Base-by-base conservation (phyloP, 2,888 invertebrate genomes). In the Drosophila yooni region DNA sequence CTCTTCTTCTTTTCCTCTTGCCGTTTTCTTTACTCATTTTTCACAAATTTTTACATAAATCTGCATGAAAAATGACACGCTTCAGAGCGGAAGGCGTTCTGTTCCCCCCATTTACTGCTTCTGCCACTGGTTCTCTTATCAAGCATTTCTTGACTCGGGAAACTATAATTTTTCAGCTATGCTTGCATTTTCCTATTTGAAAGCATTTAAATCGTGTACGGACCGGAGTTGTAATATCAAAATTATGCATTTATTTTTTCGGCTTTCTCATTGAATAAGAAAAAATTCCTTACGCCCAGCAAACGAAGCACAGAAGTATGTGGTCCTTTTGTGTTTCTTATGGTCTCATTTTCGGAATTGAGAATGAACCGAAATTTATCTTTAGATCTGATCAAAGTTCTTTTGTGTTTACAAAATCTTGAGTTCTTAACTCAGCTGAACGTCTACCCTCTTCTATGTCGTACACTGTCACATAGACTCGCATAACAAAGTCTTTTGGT, bases 21-120 rank as follows among this genome's bases (percentile, higher is more conserved):
- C 69, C 69, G 57, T 75, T 82, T 82, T 72, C 72, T 75, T 81
- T 60, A 54, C 69, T 70, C 67, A 73, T 82, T 76, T 82, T 83
- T 79, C 60, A 48, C 54, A 75, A 64, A 84, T 72, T 76, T 85
- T 79, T 75, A 70, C 89, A 89, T 85, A 89, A 82, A 85, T 85
- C 84, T 84, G 82, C 85, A 85, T 85, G 88, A 85, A 84, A 89
- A 76, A 89, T 84, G 57, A 71, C 74, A 36, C 38, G 64, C 73
- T 69, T 34, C 58, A 36, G 31, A 70, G 50, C 29, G 25, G 51
- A 52, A 27, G 13, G 50, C 60, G 27, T 46, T 53, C 31, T 38
- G 40, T 8, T 21, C 6, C 13, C 38, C 31, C 10, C 25, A 34
- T 56, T 43, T 50, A n/a, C 29, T 43, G 34, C 11, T 40, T 18